phyloP scores from a whole-genome alignment of 2,888 invertebrate species.

The Lamproptera curius region DNA sequence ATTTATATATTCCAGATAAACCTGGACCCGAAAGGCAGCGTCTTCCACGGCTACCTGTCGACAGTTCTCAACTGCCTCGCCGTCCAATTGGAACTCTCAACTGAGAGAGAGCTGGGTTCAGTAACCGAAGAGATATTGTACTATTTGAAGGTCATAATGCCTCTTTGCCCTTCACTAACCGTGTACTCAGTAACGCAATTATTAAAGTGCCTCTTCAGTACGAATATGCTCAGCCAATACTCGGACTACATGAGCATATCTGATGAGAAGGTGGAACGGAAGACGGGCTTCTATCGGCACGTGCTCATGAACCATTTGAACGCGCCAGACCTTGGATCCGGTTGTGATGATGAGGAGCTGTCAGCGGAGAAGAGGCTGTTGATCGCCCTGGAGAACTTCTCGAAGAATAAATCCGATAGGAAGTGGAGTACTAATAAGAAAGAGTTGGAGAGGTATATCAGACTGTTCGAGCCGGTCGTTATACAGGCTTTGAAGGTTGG shows the following conservation, averaged over 20 bases:
- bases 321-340: conserved; percentile 26
- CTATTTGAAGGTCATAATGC: conserved; percentile 85
- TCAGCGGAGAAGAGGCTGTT: conserved; percentile 52
- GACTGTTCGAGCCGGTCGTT: conserved; percentile 96
- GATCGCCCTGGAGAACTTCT: conserved; percentile 65
- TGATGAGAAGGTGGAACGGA: conserved; percentile 25
- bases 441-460: conserved; percentile 86
- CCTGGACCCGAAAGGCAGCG: conserved; percentile 86
- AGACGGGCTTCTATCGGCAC: conserved; percentile 47
- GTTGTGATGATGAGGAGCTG: conserved; percentile 56
- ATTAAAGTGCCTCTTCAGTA: conserved; percentile 85
- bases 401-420: conserved; percentile 63
- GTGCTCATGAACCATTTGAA: conserved; percentile 45
- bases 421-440: conserved; percentile 73
- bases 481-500: conserved; percentile 92
- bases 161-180: conserved; percentile 82
- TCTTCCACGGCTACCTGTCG: conserved; percentile 83
- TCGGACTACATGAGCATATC: conserved; percentile 57
- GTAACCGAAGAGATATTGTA: conserved; percentile 89
- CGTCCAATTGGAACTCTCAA: conserved; percentile 83
- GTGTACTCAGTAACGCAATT: conserved; percentile 88
- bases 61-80: conserved; percentile 82
- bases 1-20: conserved; percentile 79
- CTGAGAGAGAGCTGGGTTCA: conserved; percentile 83
- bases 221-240: conserved; percentile 80